phyloP scores from a whole-genome alignment of 2,888 invertebrate genomes.

The Limnephilus lunatus region DNA sequence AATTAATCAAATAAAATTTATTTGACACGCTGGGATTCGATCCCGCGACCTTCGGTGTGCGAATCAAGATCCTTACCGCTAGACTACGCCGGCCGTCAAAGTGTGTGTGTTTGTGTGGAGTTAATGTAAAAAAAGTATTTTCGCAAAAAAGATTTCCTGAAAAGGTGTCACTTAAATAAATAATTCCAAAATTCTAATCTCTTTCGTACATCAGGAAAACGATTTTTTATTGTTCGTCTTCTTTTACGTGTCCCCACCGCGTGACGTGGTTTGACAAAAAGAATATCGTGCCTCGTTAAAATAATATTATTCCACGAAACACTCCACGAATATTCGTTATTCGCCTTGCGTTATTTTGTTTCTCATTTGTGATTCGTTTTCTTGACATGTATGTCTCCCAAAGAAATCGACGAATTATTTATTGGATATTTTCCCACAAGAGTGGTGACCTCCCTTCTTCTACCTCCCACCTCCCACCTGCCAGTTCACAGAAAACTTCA shows the following conservation, averaged over 20 bases:
- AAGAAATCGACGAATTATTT: not conserved
- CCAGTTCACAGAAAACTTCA: not conserved
- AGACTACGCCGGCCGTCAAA: no score
- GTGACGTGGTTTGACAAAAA: constrained; percentile 3
- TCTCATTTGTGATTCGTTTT: constrained; percentile 14
- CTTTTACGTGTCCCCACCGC: not conserved
- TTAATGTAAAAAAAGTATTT: no score
- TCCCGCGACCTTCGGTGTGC: no score
- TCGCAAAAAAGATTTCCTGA: not conserved
- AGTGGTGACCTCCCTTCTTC: not conserved
- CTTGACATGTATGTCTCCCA: not conserved
- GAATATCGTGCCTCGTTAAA: constrained; percentile 19
- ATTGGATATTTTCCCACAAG: not conserved
- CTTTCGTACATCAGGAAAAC: not conserved
- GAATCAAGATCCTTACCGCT: no score
- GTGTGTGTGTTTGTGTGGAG: no score
- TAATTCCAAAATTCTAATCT: not conserved
- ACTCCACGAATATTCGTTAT: constrained; percentile 24
- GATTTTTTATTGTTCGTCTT: not conserved
- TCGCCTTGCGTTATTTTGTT: not conserved
- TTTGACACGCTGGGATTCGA: no score
- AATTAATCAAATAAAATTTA: no score
- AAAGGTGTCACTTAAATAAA: not conserved
- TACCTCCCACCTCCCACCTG: not conserved
- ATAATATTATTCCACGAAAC: constrained; percentile 36